Evolutionary conservation across 1,140 invertebrate species (phyloP).

Genomic region (Cotesia glomerata): DNA sequence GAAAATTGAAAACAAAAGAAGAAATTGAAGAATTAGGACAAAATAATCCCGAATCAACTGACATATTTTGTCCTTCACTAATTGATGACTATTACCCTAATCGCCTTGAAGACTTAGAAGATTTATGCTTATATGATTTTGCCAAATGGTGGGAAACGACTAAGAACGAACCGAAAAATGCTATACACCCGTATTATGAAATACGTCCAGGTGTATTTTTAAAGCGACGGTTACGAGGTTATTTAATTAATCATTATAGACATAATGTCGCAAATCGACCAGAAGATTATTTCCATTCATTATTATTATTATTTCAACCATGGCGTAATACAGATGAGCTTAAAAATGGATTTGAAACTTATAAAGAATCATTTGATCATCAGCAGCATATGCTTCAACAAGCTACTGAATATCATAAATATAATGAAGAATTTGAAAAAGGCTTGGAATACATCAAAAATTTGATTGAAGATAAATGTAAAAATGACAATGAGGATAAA

Average conservation of each 20-base stretch:
- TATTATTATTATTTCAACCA: slow-evolving; percentile 38
- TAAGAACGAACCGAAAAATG: too few relatives aligned
- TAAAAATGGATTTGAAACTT: too few relatives aligned
- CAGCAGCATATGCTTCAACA: not conserved
- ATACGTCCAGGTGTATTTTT: not conserved
- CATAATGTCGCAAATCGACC: slow-evolving; percentile 16
- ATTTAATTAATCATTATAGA: slow-evolving; percentile 29
- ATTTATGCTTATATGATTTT: too few relatives aligned
- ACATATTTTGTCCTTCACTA: slow-evolving; percentile 1
- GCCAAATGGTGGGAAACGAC: not conserved
- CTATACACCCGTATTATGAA: not conserved
- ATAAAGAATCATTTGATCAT: not conserved
- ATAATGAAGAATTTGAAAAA: slow-evolving; percentile 2
- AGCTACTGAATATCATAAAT: not conserved
- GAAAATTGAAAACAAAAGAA: not conserved
- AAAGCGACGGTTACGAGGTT: slow-evolving; percentile 26
- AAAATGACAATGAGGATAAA: not conserved
- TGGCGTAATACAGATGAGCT: slow-evolving; percentile 23
- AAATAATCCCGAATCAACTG: not conserved
- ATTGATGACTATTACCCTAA: not conserved
- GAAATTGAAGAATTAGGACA: not conserved
- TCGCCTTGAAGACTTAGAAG: not conserved
- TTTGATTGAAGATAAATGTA: not conserved
- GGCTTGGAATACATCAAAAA: not conserved
- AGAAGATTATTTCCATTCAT: slow-evolving; percentile 29